Evolutionary conservation across 92 coral and sea anemone species (phyloP), one percentile per base, ranked within the genome.

Genomic region (Palythoa caribaeorum): DNA sequence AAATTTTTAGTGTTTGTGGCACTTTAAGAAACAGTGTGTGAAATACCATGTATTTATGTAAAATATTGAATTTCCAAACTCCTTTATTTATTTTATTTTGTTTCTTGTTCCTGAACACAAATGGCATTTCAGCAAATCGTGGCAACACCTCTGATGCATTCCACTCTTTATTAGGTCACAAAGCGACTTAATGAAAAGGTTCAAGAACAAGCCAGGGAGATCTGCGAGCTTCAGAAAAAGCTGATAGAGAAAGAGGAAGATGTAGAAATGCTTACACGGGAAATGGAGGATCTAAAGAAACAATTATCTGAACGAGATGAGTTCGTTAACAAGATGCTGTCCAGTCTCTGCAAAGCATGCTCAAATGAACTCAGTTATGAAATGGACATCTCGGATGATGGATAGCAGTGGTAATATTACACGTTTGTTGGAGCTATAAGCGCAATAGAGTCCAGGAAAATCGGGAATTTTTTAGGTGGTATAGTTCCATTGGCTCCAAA

Each of bases 271-370:
- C 94, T 80, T 38, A 76, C 53, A 16, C 89, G 85, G 11, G 98
- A 95, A 80, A 83, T 91, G 36, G 81, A 87, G 20, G 79, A 90
- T 44, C 93, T 95, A 6, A 93, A 92, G 78, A 85, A 90, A 69
- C 92, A 95, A 52, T 87, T 95, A 19, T 90, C 87, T n/a, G 93
- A 95, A 59, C 89, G 92, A 51, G 92, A 93, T 78, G 93, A 91
- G 13, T 38, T 89, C 19, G 87, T 95, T 21, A 80, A 71, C 70
- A 90, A 93, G 52, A 84, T 95, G 51, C 87, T 91, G 9, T 91
- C 93, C 20, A 84, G 78, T 17, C 89, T 86, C 54, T 95, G 98
- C 71, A 51, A 84, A 47, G 65, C 74, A n/a, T 95, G 98, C 71
- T 90, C 88, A 17, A 78, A 38, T 1, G 89, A 85, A 50, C 65